These are phyloP conservation scores for Indri indri DNA, from an alignment of 2,113 vertebrate genomes.

Conservation along the genomic window DNA sequence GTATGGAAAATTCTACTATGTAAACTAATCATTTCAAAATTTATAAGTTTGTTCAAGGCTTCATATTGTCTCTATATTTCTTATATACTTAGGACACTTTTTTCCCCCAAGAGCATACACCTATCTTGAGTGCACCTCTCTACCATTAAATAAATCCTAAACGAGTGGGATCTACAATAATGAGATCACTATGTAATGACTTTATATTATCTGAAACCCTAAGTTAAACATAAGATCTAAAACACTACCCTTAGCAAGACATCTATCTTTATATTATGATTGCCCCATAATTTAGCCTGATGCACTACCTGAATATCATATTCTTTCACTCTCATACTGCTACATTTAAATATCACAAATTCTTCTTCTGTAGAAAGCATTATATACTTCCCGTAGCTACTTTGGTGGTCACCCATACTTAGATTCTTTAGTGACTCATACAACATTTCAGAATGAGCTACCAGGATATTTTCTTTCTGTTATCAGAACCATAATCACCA, in stretches of 20 bases:
- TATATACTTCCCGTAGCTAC: neutral
- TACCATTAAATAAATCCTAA: neutral
- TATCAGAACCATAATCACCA: neutral
- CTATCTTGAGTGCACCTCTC: neutral
- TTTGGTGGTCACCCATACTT: accelerated
- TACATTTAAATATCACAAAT: neutral
- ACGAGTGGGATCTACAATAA: neutral
- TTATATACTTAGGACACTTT: neutral
- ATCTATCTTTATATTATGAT: neutral
- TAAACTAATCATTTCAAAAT: neutral
- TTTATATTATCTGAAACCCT: neutral
- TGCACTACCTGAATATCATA: accelerated
- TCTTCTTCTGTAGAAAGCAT: neutral
- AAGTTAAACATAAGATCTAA: neutral
- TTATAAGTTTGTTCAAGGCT: neutral
- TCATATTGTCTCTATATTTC: neutral
- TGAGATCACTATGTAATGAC: neutral
- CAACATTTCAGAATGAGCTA: neutral
- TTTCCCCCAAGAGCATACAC: neutral
- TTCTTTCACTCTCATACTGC: neutral
- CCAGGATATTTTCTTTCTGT: neutral
- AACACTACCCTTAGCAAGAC: neutral
- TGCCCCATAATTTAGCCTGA: neutral
- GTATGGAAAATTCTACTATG: neutral
- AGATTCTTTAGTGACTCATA: neutral